Conservation (phyloP, 2,113 vertebrate genomes). For the Rhynchomys soricoides region DNA sequence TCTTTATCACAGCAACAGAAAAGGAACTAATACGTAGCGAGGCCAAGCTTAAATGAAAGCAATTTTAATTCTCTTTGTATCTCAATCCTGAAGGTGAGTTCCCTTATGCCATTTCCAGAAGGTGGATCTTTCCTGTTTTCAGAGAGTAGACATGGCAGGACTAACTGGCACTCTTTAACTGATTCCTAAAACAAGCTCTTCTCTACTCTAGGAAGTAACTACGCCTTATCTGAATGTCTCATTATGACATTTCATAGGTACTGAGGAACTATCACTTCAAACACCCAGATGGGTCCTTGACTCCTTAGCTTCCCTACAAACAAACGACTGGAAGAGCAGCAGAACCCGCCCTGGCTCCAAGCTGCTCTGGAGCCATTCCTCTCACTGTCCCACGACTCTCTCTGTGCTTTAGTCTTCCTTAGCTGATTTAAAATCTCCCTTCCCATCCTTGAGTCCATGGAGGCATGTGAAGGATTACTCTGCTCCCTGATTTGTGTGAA, state of each 20-base stretch:
- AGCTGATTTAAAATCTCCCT: not conserved
- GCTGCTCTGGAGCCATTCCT: not conserved
- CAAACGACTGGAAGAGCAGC: not conserved
- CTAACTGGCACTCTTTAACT: not conserved
- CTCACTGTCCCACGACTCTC: not conserved
- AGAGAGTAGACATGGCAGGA: not conserved
- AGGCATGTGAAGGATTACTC: not conserved
- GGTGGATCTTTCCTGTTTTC: not conserved
- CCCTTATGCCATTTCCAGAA: not conserved
- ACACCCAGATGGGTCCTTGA: not conserved
- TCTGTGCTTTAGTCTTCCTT: not conserved
- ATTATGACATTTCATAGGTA: not conserved
- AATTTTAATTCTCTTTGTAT: not conserved
- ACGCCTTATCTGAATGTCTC: not conserved
- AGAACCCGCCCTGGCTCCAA: fast-evolving
- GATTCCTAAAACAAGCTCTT: not conserved
- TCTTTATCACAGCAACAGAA: not conserved
- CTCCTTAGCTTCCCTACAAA: not conserved
- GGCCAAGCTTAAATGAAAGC: not conserved
- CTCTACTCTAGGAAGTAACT: not conserved
- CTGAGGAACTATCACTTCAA: not conserved
- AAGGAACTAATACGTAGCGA: not conserved
- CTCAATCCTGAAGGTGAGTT: slow-evolving; percentile 2
- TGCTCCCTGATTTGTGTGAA: not conserved
- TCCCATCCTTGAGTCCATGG: not conserved